Conservation (phyloP, 1,140 invertebrate species). For the Ylistrum balloti region DNA sequence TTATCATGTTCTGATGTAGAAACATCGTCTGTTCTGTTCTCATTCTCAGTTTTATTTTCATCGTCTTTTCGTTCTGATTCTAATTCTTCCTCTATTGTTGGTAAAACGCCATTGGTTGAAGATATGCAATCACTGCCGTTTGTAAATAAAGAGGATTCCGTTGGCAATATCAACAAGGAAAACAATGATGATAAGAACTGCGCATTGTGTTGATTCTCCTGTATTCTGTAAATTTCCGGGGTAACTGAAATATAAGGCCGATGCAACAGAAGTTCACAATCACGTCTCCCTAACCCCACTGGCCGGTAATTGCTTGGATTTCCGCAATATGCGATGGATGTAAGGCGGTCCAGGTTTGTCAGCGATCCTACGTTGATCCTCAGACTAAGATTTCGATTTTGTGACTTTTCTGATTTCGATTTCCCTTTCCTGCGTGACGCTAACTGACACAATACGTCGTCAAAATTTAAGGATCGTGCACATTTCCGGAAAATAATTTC, state of each 20-base stretch:
- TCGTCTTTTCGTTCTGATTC: neutral
- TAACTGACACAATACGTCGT: neutral
- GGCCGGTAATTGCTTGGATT: neutral
- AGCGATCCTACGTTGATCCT: neutral
- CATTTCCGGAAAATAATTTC: neutral
- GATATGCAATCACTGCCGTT: neutral
- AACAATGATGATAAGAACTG: neutral
- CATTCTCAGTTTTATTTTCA: too few species aligned
- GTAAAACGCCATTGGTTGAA: neutral
- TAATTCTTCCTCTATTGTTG: neutral
- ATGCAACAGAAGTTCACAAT: neutral
- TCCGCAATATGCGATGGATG: neutral
- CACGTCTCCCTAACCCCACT: neutral
- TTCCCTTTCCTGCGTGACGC: neutral
- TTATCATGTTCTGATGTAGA: too few species aligned
- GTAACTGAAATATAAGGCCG: neutral
- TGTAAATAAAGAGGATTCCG: neutral
- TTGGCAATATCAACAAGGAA: neutral
- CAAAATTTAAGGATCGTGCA: neutral
- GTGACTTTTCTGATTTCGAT: neutral
- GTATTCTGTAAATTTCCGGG: neutral
- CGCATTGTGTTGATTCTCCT: neutral
- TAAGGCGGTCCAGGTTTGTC: neutral
- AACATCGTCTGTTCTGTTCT: too few species aligned
- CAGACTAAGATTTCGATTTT: neutral